Evolutionary conservation across 1,140 invertebrate species (phyloP).

Genomic region (Spodoptera litura): DNA sequence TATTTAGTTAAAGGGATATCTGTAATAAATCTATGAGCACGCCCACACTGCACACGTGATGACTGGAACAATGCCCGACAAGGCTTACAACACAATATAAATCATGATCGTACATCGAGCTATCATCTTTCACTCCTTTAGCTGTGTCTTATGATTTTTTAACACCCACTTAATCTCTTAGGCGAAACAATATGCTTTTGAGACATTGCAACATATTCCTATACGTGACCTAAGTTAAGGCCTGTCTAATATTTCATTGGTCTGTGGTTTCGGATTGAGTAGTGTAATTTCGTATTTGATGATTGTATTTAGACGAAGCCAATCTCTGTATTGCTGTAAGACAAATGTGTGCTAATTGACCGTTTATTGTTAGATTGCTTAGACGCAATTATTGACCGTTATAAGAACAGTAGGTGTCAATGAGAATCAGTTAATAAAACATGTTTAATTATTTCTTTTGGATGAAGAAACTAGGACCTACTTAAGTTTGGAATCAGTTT

Average conservation of each 20-base stretch:
- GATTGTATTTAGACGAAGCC: conserved; percentile 38
- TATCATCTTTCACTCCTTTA: conserved; percentile 78
- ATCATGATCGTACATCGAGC: conserved; percentile 75
- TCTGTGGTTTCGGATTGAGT: conserved; percentile 36
- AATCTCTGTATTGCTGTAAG: conserved; percentile 14
- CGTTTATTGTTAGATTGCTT: background rate
- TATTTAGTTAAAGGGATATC: conserved; percentile 69
- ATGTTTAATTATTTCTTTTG: too few relatives aligned
- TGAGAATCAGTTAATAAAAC: too few relatives aligned
- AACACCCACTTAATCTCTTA: conserved; percentile 81
- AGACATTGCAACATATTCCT: conserved; percentile 52
- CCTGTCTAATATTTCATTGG: conserved; percentile 34
- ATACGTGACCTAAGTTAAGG: conserved; percentile 19
- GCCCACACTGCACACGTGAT: conserved; percentile 67
- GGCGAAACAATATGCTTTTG: conserved; percentile 70
- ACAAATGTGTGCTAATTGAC: background rate
- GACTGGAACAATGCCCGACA: conserved; percentile 72
- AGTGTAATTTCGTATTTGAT: conserved; percentile 40
- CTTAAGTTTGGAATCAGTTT: too few relatives aligned
- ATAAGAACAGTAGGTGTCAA: too few relatives aligned
- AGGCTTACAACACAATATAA: conserved; percentile 77
- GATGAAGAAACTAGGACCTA: too few relatives aligned
- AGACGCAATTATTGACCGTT: too few relatives aligned
- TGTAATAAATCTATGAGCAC: conserved; percentile 80
- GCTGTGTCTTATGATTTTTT: conserved; percentile 79